Evolutionary conservation across 2,888 invertebrate genomes (phyloP).

Genomic region (Cheilosia soror): DNA sequence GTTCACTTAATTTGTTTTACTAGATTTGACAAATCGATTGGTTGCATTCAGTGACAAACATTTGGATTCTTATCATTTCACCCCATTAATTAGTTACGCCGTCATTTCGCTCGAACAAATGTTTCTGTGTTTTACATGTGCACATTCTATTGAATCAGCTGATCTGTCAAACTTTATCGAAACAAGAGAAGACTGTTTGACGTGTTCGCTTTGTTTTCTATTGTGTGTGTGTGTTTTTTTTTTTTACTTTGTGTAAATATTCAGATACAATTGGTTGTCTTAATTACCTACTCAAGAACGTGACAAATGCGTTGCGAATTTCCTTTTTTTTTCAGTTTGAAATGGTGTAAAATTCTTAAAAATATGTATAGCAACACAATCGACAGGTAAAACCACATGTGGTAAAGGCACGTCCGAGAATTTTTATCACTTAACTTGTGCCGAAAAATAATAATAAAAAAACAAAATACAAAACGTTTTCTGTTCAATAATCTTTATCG

Average conservation of each 20-base stretch:
- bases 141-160: slow-evolving; percentile 18
- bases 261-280: slow-evolving; percentile 5
- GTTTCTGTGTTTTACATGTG: not conserved
- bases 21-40: not conserved
- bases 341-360: slow-evolving; percentile 29
- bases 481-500: slow-evolving; percentile 20
- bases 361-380: slow-evolving; percentile 19
- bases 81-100: no score
- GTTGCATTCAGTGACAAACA: not conserved
- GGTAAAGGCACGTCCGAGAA: slow-evolving; percentile 64
- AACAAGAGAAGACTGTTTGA: slow-evolving; percentile 26
- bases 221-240: not conserved
- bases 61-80: not conserved
- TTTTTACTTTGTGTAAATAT: slow-evolving; percentile 13
- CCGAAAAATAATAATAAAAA: slow-evolving; percentile 53
- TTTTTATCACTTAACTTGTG: slow-evolving; percentile 52
- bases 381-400: slow-evolving; percentile 9
- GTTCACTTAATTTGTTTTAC: no score
- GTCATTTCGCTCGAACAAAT: not conserved
- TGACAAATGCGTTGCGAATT: slow-evolving; percentile 49
- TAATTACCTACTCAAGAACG: slow-evolving; percentile 32
- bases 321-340: slow-evolving; percentile 1
- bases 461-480: slow-evolving; percentile 9
- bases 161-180: not conserved
- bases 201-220: not conserved